Conservation (phyloP, 2,888 invertebrate genomes). For the Trichogramma evanescens region DNA sequence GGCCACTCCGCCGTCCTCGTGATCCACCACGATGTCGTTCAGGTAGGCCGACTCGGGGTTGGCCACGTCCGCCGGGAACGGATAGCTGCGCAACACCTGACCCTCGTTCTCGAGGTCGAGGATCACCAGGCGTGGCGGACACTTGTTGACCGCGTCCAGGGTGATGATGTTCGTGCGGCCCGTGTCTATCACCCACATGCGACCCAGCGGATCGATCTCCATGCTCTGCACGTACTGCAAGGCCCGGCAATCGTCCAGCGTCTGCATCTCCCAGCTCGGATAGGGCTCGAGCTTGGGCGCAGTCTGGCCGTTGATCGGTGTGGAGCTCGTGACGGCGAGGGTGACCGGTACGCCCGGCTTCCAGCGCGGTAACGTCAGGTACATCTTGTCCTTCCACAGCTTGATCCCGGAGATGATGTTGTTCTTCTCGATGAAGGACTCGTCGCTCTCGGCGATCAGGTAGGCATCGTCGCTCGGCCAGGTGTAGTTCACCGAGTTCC, state of each 20-base stretch:
- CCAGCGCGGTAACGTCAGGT: conserved; percentile 64
- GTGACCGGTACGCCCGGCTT: conserved; percentile 66
- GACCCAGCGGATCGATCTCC: conserved; percentile 64
- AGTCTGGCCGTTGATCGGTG: conserved; percentile 49
- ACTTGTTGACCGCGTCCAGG: conserved; percentile 46
- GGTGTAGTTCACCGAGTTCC: conserved; percentile 63
- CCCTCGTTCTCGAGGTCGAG: conserved; percentile 59
- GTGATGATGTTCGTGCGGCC: conserved; percentile 61
- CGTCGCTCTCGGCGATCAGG: conserved; percentile 51
- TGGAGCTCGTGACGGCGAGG: conserved; percentile 54
- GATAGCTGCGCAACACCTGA: conserved; percentile 50
- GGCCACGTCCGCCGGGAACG: conserved; percentile 58
- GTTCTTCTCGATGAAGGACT: conserved; percentile 62
- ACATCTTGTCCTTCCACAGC: conserved; percentile 60
- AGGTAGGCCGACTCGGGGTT: conserved; percentile 56
- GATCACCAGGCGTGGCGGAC: conserved; percentile 63
- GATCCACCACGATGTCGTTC: conserved; percentile 68
- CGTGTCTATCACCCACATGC: conserved; percentile 53
- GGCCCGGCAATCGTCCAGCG: conserved; percentile 59
- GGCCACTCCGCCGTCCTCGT: conserved; percentile 60
- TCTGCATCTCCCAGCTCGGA: conserved; percentile 66
- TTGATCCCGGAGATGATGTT: conserved; percentile 64
- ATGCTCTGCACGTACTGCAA: conserved; percentile 70
- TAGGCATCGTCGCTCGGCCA: conserved; percentile 57
- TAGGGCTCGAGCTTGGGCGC: conserved; percentile 59